Base-by-base conservation (phyloP, 2,113 vertebrate species). In the Nycticorax nycticorax region DNA sequence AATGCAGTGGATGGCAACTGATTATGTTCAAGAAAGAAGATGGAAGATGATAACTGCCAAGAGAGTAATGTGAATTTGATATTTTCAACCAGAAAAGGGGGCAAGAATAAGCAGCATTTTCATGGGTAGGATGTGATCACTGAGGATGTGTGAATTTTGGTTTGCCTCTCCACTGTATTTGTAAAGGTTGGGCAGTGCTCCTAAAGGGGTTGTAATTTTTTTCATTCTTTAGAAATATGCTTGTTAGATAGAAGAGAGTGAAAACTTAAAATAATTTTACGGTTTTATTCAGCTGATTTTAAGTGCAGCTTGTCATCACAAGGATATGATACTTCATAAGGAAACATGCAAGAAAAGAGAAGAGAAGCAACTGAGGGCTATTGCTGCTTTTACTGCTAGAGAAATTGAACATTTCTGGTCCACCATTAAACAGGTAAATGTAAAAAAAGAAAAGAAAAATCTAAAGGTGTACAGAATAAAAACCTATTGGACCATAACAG, bases 1-100 rank as follows among this genome's bases (percentile, higher is more conserved):
- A 96, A 99, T 99, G 98, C 99, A 99, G 95, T 99, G 99, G 98
- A 99, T 99, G 98, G 98, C 99, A 52, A 98, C 99, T 3, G 99
- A 99, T 92, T 99, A 99, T 68, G 98, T 98, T 67, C 98, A 99
- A 95, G 99, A 99, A 97, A 98, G 99, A 88, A 98, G 98, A 68
- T 99, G 99, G 98, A 99, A 99, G 97, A 96, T 99, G 93, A 96
- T 98, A 12, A 98, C 98, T 41, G 98, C 99, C 37, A 99, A 99
- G 92, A 99, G 98, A 98, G 98, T 99, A 91, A 83, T 72, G 24
- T 67, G 76, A 82, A 59, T 89, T 83, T 83, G 18, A 3, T 75
- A 23, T 85, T 89, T 96, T 60, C 57, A 71, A 4, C 8, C 23
- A 53, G 35, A 59, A 53, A 71, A 41, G 11, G 16, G 28, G 24